Evolutionary conservation across 1,140 invertebrate species (phyloP).

Genomic region (Saccostrea glomerata): DNA sequence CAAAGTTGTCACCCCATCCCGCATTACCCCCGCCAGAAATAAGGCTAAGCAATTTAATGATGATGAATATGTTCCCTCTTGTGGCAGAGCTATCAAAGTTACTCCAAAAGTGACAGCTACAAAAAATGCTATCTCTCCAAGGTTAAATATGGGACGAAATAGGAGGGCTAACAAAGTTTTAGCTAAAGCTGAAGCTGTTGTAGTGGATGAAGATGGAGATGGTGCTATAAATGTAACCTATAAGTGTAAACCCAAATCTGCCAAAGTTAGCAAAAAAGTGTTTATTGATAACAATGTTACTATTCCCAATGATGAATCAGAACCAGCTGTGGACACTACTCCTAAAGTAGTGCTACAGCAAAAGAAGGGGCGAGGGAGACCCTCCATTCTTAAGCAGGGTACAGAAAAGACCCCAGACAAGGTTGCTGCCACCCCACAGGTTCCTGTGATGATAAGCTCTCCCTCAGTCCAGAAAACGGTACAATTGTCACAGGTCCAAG

Average conservation of each 20-base stretch:
- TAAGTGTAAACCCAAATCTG: conserved; percentile 9
- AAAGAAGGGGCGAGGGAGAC: conserved; percentile 18
- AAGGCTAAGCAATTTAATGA: conserved; percentile 40
- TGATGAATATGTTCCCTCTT: conserved; percentile 24
- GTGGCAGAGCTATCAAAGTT: background rate
- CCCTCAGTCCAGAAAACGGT: conserved; percentile 19
- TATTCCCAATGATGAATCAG: conserved; percentile 33
- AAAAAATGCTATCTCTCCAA: conserved; percentile 21
- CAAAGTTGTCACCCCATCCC: conserved; percentile 47
- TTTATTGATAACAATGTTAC: conserved; percentile 38
- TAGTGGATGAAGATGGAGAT: conserved; percentile 38
- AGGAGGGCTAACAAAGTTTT: conserved; percentile 22
- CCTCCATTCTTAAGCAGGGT: conserved; percentile 17
- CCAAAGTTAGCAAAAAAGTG: background rate
- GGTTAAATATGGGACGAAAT: background rate
- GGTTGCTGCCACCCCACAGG: background rate
- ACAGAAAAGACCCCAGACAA: background rate
- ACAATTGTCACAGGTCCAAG: background rate
- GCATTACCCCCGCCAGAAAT: conserved; percentile 38
- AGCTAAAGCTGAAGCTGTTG: conserved; percentile 41
- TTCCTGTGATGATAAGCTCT: conserved; percentile 48
- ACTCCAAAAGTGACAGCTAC: background rate
- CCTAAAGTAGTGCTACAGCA: conserved; percentile 1
- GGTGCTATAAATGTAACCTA: conserved; percentile 37
- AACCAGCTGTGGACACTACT: background rate